phyloP scores from a whole-genome alignment of 2,113 vertebrate genomes.

The Pomatorhinus ruficollis region DNA sequence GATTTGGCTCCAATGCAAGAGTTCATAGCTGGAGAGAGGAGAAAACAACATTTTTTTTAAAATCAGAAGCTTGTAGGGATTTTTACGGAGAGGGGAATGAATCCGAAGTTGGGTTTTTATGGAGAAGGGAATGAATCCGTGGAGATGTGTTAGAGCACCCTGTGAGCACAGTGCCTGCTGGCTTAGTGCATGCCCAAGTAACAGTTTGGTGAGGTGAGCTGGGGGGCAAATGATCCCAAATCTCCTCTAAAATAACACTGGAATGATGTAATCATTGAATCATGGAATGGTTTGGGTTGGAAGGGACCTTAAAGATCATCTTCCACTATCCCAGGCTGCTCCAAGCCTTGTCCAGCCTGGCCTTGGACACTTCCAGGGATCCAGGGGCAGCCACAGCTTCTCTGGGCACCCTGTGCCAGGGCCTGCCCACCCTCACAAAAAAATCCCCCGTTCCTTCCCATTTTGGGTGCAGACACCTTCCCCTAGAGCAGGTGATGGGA shows the following conservation, averaged over 20 bases:
- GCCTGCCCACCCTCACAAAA: too few species aligned
- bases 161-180: neutral
- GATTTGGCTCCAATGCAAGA: neutral
- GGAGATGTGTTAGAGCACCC: neutral
- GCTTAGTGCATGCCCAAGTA: neutral
- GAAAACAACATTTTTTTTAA: neutral
- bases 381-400: too few species aligned
- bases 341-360: too few species aligned
- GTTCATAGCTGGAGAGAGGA: neutral
- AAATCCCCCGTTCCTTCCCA: too few species aligned
- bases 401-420: too few species aligned
- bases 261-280: too few species aligned
- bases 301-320: neutral
- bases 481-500: rapidly evolving
- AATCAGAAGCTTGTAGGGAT: neutral
- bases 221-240: neutral
- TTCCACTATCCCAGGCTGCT: too few species aligned
- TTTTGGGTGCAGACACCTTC: neutral
- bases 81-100: neutral
- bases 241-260: neutral
- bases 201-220: neutral
- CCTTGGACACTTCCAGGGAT: too few species aligned
- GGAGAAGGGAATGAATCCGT: neutral
- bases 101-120: neutral
- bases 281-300: neutral